Conservation (phyloP, 1,140 invertebrate genomes). For the Scaptomyza hsui region DNA sequence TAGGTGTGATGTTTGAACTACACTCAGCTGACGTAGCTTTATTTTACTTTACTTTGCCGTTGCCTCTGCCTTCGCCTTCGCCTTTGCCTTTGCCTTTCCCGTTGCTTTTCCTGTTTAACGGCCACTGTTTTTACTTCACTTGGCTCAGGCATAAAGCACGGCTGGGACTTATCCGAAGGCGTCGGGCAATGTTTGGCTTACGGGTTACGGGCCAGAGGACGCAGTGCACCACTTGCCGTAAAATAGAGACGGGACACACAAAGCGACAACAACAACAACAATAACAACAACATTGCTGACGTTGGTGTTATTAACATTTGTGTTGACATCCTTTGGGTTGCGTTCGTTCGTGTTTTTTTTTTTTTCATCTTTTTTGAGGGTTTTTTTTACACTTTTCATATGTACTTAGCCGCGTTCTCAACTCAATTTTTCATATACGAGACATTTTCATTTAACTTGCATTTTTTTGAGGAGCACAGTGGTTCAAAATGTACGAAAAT, state of each 20-base stretch:
- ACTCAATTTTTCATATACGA: slow-evolving; percentile 62
- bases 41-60: slow-evolving; percentile 15
- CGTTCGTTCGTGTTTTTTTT: slow-evolving; percentile 25
- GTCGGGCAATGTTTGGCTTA: slow-evolving; percentile 1
- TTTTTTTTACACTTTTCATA: slow-evolving; percentile 35
- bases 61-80: slow-evolving; percentile 18
- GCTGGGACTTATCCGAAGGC: slow-evolving; percentile 18
- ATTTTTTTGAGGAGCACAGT: slow-evolving; percentile 21
- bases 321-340: slow-evolving; percentile 71
- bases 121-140: slow-evolving; percentile 57
- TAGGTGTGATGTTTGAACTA: slow-evolving; percentile 79
- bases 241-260: slow-evolving; percentile 37
- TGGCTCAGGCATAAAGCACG: slow-evolving; percentile 52
- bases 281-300: slow-evolving; percentile 24
- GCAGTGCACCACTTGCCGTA: slow-evolving; percentile 47
- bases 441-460: slow-evolving; percentile 64
- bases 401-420: slow-evolving; percentile 53
- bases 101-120: slow-evolving; percentile 50
- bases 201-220: slow-evolving; percentile 19
- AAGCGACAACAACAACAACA: slow-evolving; percentile 23
- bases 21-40: slow-evolving; percentile 57
- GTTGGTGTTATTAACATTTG: slow-evolving; percentile 74
- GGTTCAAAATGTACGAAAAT: slow-evolving; percentile 2
- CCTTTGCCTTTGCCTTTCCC: slow-evolving; percentile 14
- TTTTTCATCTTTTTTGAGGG: slow-evolving; percentile 14